Conservation (phyloP, 2,797 vertebrate species). For the Scyliorhinus canicula region DNA sequence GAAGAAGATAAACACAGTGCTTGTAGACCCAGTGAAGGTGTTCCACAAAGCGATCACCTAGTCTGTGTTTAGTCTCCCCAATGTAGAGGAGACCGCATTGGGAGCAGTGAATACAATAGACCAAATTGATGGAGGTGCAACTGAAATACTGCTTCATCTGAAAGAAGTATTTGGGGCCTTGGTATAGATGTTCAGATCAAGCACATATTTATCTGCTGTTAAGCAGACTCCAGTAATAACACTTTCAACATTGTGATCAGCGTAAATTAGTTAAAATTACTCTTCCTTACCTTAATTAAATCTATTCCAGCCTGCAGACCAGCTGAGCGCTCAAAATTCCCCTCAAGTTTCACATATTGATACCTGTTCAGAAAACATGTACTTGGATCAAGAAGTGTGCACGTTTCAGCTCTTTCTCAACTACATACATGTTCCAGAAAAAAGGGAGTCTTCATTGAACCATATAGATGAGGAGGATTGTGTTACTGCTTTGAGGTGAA, state of each 20-base stretch:
- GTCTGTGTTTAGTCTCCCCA: too few species aligned
- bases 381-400: not conserved
- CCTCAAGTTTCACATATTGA: slow-evolving; percentile 69
- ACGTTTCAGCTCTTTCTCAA: not conserved
- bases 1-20: too few species aligned
- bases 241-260: not conserved
- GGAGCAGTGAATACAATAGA: too few species aligned
- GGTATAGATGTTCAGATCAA: not conserved
- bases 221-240: not conserved
- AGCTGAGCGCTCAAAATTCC: slow-evolving; percentile 86
- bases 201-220: not conserved
- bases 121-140: too few species aligned
- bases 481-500: not conserved
- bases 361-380: slow-evolving; percentile 57
- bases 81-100: too few species aligned
- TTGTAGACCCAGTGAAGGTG: too few species aligned
- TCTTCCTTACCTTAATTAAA: slow-evolving; percentile 66
- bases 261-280: not conserved
- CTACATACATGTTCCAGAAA: not conserved
- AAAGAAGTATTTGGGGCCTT: too few species aligned
- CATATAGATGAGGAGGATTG: not conserved
- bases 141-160: too few species aligned
- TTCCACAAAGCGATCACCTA: too few species aligned
- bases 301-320: slow-evolving; percentile 86
- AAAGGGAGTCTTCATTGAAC: not conserved